Evolutionary conservation across 2,888 invertebrate species (phyloP), one percentile per base, ranked within the genome.

Genomic region (Teleiodes luculella): DNA sequence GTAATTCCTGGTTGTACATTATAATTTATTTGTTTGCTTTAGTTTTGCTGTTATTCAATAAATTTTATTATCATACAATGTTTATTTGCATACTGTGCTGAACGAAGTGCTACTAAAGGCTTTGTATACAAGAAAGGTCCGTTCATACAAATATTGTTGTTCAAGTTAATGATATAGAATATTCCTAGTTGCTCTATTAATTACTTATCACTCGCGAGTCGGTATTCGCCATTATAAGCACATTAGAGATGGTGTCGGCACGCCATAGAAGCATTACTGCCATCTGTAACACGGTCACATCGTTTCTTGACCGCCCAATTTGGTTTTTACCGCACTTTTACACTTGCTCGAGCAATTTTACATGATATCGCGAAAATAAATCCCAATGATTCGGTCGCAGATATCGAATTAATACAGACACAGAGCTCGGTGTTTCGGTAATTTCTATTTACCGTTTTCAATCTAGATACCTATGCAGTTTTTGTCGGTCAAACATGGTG

Each of bases 241-340:
- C 86, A 86, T 88, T 86, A 87, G 83, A 80, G 79, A 78, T 76
- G 77, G 77, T 70, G 72, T 66, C 68, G 71, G 79, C 88, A 88
- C 87, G 88, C 86, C 72, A 88, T 84, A 74, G 65, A 71, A 66
- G 72, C 86, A 88, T 88, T 88, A 87, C 80, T 67, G 70, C 65
- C 72, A 74, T 70, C 74, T 72, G 75, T 86, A 87, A 87, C 87
- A 86, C 88, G 88, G 88, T 88, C 85, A 87, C 84, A 77, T 78
- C 74, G 70, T 81, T 85, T 83, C 76, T 80, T 70, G 70, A 69
- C 75, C 77, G 78, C 79, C 86, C 80, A 86, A 86, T 85, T 85
- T 83, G 64, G 67, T 77, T 79, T 80, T 79, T 77, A 80, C 79
- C 74, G 30, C 74, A 75, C 69, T 76, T 72, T 68, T 67, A 67